A percentile compares a stretch with the other conserved stretches of the same genome.
Evolutionary conservation across 1,140 invertebrate genomes (phyloP).

Genomic region (Mycetomoellerius zeteki): DNA sequence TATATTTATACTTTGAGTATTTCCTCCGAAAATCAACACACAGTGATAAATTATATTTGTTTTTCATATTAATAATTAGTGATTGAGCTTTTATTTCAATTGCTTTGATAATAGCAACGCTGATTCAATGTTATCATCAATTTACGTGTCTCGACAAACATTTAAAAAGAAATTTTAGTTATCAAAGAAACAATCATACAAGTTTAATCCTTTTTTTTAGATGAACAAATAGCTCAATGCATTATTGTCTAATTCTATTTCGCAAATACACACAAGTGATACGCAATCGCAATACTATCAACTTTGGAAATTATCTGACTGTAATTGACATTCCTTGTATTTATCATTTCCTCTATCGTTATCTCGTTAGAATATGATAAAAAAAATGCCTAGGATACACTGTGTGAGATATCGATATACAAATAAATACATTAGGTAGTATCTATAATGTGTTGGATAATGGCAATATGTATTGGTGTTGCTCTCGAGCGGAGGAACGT

Average conservation of each 20-base stretch:
- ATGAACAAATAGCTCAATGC: background rate
- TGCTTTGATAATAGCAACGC: background rate
- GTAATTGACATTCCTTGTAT: background rate
- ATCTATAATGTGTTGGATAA: background rate
- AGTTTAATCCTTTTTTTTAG: background rate
- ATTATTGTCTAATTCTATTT: constrained; percentile 5
- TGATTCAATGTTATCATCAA: background rate
- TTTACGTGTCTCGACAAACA: background rate
- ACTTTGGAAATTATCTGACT: constrained; percentile 36
- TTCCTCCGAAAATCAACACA: constrained; percentile 2
- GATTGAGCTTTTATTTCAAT: background rate
- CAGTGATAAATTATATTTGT: background rate
- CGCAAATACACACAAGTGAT: background rate
- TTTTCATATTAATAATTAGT: background rate
- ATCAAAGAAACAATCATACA: background rate
- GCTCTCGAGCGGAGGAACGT: background rate
- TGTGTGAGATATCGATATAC: background rate
- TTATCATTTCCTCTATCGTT: background rate
- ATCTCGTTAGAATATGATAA: constrained; percentile 9
- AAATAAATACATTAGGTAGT: background rate
- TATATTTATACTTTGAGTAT: constrained; percentile 7
- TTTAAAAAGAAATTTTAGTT: background rate
- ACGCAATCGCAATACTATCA: background rate
- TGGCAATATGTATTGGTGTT: background rate
- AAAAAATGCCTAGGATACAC: background rate